A percentile compares a stretch with the other conserved stretches of the same genome.
Conservation (phyloP, 2,888 invertebrate species). For the Isotomurus palustris region DNA sequence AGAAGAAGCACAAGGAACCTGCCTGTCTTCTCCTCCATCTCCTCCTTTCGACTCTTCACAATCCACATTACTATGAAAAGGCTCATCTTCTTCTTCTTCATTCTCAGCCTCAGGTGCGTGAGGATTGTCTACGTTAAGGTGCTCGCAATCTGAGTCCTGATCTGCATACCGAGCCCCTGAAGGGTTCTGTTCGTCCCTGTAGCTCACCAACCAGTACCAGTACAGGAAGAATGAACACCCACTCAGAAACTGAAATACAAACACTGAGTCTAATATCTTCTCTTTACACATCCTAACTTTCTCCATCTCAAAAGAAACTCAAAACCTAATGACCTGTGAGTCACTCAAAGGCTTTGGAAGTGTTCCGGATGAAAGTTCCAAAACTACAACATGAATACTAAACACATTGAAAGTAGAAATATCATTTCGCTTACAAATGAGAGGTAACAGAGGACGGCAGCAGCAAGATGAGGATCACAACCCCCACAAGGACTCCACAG, state of each 20-base stretch:
- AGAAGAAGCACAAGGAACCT: no score
- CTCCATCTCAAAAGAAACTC: background rate
- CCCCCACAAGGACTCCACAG: conserved; percentile 35
- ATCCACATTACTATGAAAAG: no score
- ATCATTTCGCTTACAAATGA: conserved; percentile 29
- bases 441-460: conserved; percentile 35
- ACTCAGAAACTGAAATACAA: conserved; percentile 24
- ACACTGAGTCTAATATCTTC: background rate
- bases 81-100: no score
- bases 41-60: no score
- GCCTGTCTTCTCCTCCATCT: no score
- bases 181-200: conserved; percentile 21
- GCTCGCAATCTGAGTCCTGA: conserved; percentile 24
- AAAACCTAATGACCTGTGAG: no score
- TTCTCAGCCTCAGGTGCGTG: conserved; percentile 1
- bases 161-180: conserved; percentile 17
- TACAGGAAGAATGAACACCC: conserved; percentile 35
- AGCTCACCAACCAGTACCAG: conserved; percentile 36
- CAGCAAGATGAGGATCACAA: conserved; percentile 30
- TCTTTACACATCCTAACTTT: background rate
- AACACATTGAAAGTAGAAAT: no score
- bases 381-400: background rate
- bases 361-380: background rate
- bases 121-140: conserved; percentile 25
- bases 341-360: conserved; percentile 1